phyloP scores from a whole-genome alignment of 2,888 invertebrate genomes.

The Drosophila limbata region DNA sequence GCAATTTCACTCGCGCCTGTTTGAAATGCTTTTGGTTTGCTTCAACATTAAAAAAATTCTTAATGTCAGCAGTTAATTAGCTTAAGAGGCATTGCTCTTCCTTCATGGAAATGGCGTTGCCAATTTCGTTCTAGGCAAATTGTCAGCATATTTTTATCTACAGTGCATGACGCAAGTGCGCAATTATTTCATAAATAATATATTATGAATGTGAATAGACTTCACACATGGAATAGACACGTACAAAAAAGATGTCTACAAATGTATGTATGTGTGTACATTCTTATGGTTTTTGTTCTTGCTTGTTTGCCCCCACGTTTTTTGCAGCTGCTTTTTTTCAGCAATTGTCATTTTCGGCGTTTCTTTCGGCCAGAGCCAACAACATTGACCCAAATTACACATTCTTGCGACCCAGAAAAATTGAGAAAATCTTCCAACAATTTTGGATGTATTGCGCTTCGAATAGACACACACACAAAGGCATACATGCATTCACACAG shows the following conservation, averaged over 20 bases:
- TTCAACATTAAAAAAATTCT: slow-evolving; percentile 4
- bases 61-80: slow-evolving; percentile 20
- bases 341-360: slow-evolving; percentile 54
- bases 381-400: slow-evolving; percentile 69
- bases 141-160: slow-evolving; percentile 54
- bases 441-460: slow-evolving; percentile 10
- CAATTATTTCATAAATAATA: slow-evolving; percentile 65
- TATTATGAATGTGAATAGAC: slow-evolving; percentile 8
- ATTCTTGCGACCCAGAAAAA: slow-evolving; percentile 41
- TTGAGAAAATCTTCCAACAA: slow-evolving; percentile 37
- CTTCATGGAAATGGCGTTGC: slow-evolving; percentile 16
- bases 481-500: background rate
- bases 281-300: slow-evolving; percentile 5
- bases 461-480: background rate
- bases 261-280: slow-evolving; percentile 13
- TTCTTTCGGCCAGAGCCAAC: slow-evolving; percentile 33
- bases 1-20: slow-evolving; percentile 8
- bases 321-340: slow-evolving; percentile 60
- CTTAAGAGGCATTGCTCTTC: slow-evolving; percentile 22
- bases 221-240: background rate
- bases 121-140: slow-evolving; percentile 36
- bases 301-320: slow-evolving; percentile 12
- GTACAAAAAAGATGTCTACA: slow-evolving; percentile 11
- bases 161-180: slow-evolving; percentile 59
- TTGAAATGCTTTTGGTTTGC: slow-evolving; percentile 6